phyloP scores from a whole-genome alignment of 1,140 invertebrate species.

The Macrostomum lignano region DNA sequence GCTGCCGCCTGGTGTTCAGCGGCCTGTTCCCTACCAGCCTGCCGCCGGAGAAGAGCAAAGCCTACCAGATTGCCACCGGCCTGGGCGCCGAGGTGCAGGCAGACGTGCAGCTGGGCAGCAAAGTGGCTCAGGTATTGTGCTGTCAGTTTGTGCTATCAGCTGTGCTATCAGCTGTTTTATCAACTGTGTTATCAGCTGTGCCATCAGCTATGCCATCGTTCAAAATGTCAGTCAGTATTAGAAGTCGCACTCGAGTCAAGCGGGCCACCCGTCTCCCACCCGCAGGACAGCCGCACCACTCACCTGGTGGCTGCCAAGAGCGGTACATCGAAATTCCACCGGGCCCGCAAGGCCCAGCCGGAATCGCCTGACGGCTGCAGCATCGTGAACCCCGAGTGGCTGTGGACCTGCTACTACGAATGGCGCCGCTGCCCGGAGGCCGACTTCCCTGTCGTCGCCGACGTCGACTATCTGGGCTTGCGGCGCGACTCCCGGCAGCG shows the following conservation, averaged over 20 bases:
- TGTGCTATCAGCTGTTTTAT: no score
- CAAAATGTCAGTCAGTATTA: no score
- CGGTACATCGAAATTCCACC: constrained; percentile 33
- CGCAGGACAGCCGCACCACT: no score
- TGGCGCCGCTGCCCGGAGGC: constrained; percentile 64
- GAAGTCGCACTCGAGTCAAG: no score
- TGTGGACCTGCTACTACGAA: constrained; percentile 64
- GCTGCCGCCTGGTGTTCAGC: constrained; percentile 55
- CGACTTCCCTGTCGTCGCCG: constrained; percentile 37
- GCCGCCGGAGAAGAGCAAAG: constrained; percentile 45
- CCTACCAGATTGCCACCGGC: constrained; percentile 49
- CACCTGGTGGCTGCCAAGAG: constrained; percentile 62
- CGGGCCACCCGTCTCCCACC: no score
- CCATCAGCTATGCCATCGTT: no score
- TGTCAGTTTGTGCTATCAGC: no score
- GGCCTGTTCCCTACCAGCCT: constrained; percentile 64
- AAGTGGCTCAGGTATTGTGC: constrained; percentile 23
- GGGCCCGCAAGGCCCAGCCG: constrained; percentile 39
- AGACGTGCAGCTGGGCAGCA: constrained; percentile 18
- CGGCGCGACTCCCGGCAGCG: neutral
- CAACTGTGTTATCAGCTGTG: no score
- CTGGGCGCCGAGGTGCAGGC: constrained; percentile 50
- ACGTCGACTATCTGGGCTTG: no score
- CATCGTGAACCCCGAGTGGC: constrained; percentile 67
- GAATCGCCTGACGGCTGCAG: constrained; percentile 36